Base-by-base conservation (phyloP, 1,140 invertebrate species). In the Drosophila bipectinata region DNA sequence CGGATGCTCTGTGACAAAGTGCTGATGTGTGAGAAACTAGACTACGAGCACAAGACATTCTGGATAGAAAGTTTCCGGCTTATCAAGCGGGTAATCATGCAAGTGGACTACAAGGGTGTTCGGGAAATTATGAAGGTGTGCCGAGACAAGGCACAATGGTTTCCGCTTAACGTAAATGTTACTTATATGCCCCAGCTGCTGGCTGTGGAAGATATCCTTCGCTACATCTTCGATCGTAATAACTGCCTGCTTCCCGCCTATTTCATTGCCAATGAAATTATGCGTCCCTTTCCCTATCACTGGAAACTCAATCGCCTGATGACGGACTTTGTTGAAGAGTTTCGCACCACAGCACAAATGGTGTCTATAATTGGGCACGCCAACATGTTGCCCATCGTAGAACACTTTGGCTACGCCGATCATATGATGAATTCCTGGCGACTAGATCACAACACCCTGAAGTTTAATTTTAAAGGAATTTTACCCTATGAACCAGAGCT, bases 221-320 rank as follows among this genome's bases (percentile, higher is more conserved):
- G 96, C 77, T 95, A 96, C 76, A 98, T 99, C 78, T 97, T 99
- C 93, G 97, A 99, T 91, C 93, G 98, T 28, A 97, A 98, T 93
- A 95, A 96, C 4, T 98, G 97, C 87, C 92, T 99, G 8, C 92
- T 99, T 44, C 98, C 98, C 10, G 97, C 96, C 15, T 99, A 99
- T 92, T 97, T 99, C 73, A 97, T 99, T 68, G 96, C 98, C 0
- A 98, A 98, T 92, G 98, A 99, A 93, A 96, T 99, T 97, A 99
- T 92, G 95, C 96, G 37, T 95, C 97, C 80, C 95, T 96, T 84
- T 94, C 94, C 96, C 94, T 97, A 97, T 32, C 98, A 99, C 92
- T 99, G 98, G 98, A 96, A 96, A 93, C 92, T 99, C 14, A 96
- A 97, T 30, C 95, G 95, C 85, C 92, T 99, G 4, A 93, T 99